These are phyloP conservation scores for Furcifer pardalis DNA, from an alignment of 2,797 vertebrate species.

Conservation along the genomic window DNA sequence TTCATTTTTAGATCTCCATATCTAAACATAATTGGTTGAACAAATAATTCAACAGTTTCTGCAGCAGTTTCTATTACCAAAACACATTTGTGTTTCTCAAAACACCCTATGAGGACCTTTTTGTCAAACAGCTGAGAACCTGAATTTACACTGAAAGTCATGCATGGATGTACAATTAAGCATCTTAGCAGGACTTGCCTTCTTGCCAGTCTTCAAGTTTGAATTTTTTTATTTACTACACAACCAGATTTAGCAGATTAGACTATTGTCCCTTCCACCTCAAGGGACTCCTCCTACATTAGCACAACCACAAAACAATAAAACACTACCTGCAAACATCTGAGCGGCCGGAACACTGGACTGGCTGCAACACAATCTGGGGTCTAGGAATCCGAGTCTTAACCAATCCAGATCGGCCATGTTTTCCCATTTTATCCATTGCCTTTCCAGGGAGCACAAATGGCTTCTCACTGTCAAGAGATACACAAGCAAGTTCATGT, in stretches of 20 bases:
- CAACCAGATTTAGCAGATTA: background rate
- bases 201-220: rapidly evolving
- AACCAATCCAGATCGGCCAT: background rate
- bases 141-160: background rate
- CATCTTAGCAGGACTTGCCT: background rate
- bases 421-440: conserved; percentile 44
- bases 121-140: background rate
- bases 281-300: rapidly evolving
- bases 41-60: background rate
- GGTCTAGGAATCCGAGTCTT: background rate
- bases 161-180: background rate
- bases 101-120: background rate
- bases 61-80: background rate
- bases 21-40: background rate
- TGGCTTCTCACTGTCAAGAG: rapidly evolving
- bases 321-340: conserved; percentile 54
- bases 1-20: background rate
- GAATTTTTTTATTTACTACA: background rate
- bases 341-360: background rate
- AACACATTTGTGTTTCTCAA: background rate
- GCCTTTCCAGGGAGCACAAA: background rate
- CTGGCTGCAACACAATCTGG: background rate
- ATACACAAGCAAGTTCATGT: background rate
- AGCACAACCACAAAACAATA: rapidly evolving
- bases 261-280: background rate